phyloP scores from a whole-genome alignment of 2,888 invertebrate genomes.

The Kuschelorhynchus macadamiae region DNA sequence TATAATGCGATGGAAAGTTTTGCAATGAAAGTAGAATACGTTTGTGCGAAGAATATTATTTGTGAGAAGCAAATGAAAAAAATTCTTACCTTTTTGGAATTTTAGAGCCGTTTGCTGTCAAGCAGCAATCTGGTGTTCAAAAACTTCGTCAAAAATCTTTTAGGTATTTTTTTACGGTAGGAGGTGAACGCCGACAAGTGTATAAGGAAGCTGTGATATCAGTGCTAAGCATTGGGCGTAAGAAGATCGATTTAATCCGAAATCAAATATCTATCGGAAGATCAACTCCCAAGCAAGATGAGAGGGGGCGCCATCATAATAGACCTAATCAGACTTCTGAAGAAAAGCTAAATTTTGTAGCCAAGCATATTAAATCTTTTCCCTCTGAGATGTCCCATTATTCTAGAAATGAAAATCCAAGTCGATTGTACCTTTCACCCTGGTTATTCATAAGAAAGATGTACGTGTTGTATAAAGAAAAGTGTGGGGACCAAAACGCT shows the following conservation, averaged over 20 bases:
- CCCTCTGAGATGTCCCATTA: too few species aligned
- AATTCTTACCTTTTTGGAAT: background rate
- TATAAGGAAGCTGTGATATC: constrained; percentile 11
- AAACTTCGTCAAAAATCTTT: constrained; percentile 15
- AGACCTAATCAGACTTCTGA: background rate
- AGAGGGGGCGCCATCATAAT: background rate
- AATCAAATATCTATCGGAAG: constrained; percentile 13
- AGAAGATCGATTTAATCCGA: constrained; percentile 18
- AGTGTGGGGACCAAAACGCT: constrained; percentile 25
- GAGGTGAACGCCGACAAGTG: constrained; percentile 9
- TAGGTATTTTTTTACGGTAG: constrained; percentile 15
- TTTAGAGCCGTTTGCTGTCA: constrained; percentile 13
- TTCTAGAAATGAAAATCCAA: background rate
- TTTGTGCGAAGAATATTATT: constrained; percentile 22
- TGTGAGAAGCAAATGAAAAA: background rate
- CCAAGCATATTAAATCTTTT: background rate
- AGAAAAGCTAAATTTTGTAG: background rate
- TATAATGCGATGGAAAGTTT: constrained; percentile 11
- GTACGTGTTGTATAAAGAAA: constrained; percentile 26
- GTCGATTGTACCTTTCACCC: too few species aligned
- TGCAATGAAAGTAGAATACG: constrained; percentile 6
- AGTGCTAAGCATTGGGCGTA: constrained; percentile 19
- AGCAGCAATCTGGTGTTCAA: constrained; percentile 12
- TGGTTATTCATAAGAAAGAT: constrained; percentile 14
- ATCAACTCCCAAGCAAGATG: background rate